These are phyloP conservation scores for Teleiodes luculella DNA, from an alignment of 2,888 invertebrate genomes.

Conservation along the genomic window DNA sequence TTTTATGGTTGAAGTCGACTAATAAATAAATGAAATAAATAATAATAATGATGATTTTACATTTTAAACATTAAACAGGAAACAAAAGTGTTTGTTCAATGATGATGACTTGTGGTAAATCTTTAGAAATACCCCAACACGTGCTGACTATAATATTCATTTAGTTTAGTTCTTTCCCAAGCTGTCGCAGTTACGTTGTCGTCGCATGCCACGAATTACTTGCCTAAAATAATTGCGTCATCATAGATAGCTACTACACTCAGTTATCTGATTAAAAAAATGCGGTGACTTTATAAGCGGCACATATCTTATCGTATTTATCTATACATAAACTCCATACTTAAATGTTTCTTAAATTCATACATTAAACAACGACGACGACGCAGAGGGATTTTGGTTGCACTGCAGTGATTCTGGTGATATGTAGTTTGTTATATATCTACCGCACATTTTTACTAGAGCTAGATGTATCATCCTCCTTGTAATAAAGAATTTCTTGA, in stretches of 20 bases:
- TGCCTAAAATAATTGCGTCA: not conserved
- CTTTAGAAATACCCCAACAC: not conserved
- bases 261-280: conserved; percentile 10
- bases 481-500: too few species aligned
- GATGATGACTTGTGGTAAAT: not conserved
- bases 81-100: too few species aligned
- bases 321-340: not conserved
- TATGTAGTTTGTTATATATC: too few species aligned
- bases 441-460: not conserved
- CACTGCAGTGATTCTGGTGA: conserved; percentile 1
- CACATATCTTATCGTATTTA: conserved; percentile 16
- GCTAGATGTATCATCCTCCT: too few species aligned
- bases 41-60: too few species aligned
- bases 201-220: not conserved
- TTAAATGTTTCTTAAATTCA: not conserved
- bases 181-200: not conserved
- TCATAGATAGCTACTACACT: not conserved
- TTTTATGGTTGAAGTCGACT: too few species aligned
- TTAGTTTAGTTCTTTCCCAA: not conserved
- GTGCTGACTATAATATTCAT: not conserved
- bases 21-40: too few species aligned
- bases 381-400: not conserved
- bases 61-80: too few species aligned
- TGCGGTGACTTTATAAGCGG: not conserved
- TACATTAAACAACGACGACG: not conserved